These are phyloP conservation scores for Antrozous pallidus DNA, from an alignment of 2,797 vertebrate species.

Conservation along the genomic window DNA sequence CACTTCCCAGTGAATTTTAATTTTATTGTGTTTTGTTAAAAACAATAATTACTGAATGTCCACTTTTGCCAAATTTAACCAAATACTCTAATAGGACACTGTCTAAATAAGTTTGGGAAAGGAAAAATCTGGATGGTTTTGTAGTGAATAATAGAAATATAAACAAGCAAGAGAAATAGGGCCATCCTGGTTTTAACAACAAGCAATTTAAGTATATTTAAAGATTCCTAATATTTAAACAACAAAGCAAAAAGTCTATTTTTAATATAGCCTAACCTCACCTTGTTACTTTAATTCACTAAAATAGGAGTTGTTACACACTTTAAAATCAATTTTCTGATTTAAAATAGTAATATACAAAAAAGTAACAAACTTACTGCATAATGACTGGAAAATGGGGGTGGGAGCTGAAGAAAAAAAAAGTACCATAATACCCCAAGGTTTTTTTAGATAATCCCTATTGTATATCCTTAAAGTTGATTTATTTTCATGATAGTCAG, in stretches of 20 bases:
- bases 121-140: background rate
- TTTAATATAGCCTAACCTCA: constrained; percentile 9
- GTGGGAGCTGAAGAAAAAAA: background rate
- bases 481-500: background rate
- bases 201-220: background rate
- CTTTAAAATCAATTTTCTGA: background rate
- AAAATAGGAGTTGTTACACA: background rate
- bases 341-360: background rate
- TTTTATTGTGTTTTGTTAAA: constrained; percentile 17
- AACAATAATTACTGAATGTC: background rate
- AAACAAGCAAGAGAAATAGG: background rate
- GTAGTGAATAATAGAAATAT: constrained; percentile 24
- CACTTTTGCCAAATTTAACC: background rate
- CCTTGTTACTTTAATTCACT: background rate
- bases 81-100: background rate
- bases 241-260: background rate
- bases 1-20: background rate
- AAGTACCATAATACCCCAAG: background rate
- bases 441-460: background rate
- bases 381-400: background rate
- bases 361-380: background rate
- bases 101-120: constrained; percentile 18
- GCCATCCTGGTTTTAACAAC: background rate
- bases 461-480: background rate
- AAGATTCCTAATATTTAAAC: constrained; percentile 53